Evolutionary conservation across 2,113 vertebrate species (phyloP).

Genomic region (Girardinichthys multiradiatus): DNA sequence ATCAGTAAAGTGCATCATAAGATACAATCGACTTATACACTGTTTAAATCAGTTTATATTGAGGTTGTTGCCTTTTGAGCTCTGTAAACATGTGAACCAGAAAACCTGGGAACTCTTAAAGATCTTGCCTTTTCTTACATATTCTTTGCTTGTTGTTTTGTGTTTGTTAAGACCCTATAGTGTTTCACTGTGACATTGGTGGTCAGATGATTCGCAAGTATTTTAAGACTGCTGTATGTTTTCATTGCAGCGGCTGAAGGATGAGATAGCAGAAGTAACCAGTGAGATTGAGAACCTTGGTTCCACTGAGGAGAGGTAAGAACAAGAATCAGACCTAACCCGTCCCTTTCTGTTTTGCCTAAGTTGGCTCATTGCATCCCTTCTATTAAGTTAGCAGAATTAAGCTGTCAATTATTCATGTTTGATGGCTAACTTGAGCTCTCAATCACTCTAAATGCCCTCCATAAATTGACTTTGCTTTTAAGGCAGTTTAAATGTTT

Average conservation of each 20-base stretch:
- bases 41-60: conserved; percentile 48
- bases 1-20: conserved; percentile 46
- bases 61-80: conserved; percentile 44
- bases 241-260: conserved; percentile 88
- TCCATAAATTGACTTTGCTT: conserved; percentile 64
- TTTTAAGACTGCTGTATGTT: conserved; percentile 8
- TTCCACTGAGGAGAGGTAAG: conserved; percentile 94
- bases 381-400: conserved; percentile 71
- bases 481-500: conserved; percentile 79
- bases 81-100: neutral
- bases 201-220: neutral
- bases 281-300: conserved; percentile 98
- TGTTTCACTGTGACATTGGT: neutral
- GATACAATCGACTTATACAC: conserved; percentile 61
- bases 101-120: neutral
- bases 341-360: conserved; percentile 18
- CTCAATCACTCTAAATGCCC: conserved; percentile 24
- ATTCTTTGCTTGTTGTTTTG: conserved; percentile 41
- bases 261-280: conserved; percentile 99
- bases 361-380: conserved; percentile 33
- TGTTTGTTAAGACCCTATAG: conserved; percentile 20
- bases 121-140: neutral
- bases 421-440: conserved; percentile 37
- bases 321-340: conserved; percentile 13
- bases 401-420: conserved; percentile 71